Base-by-base conservation (phyloP, 2,888 invertebrate genomes). In the Apamea anceps region DNA sequence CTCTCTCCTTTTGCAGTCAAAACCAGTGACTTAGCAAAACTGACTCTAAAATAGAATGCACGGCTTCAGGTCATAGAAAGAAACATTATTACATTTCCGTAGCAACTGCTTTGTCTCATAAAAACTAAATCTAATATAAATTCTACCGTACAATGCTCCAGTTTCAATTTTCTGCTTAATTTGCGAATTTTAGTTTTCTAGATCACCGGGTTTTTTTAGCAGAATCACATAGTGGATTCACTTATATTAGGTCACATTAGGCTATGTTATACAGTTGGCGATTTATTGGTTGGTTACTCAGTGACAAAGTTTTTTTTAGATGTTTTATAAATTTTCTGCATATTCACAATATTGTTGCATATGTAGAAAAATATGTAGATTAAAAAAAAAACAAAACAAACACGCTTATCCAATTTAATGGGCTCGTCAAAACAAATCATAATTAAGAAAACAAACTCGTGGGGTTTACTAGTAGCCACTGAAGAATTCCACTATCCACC, bases 61-160 rank as follows among this genome's bases (percentile, higher is more conserved):
- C 5, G n/a, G 37, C n/a, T n/a, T 42, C 21, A 72, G 10, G 8
- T 32, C 18, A 18, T 8, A 51, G 21, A 48, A n/a, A 37, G n/a
- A 28, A 32, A 45, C 42, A 25, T 42, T 54, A 54, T 42, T 54
- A 57, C 0, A 45, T 32, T 45, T 48, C 13, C 21, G n/a, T 21
- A 37, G 60, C 6, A 37, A 76, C 6, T 37, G 75, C 62, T 62
- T 21, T 45, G 32, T 76, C 13, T 13, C 5, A 13, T 74, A 75
- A 76, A n/a, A 76, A 76, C 32, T 32, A n/a, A 74, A 62, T 62
- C n/a, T 45, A 48, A 21, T n/a, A 37, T n/a, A 13, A 75, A 60
- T 32, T 57, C 45, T n/a, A 37, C 13, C 18, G 54, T 76, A 32
- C 42, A 12, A 8, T 77, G 7, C 21, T 63, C 42, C 21, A 28